Conservation (phyloP, 2,113 vertebrate species). For the Campylomormyrus numenius region DNA sequence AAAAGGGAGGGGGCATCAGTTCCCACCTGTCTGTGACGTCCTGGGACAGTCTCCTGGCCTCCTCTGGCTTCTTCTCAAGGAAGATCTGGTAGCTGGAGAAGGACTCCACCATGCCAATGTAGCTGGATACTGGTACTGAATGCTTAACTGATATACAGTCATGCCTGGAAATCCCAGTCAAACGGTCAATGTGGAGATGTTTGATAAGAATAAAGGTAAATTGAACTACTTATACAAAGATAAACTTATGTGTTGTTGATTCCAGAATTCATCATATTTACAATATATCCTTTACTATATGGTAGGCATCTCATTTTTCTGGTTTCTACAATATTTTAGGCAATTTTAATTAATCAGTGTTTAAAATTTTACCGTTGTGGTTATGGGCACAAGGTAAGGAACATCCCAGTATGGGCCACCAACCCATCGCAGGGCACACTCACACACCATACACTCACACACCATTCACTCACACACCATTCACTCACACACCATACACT, state of each 20-base stretch:
- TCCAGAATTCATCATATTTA: background rate
- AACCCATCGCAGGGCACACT: background rate
- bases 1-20: background rate
- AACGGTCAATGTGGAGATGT: background rate
- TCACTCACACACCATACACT: too few relatives aligned
- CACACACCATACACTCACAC: background rate
- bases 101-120: conserved; percentile 65
- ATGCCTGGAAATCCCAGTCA: conserved; percentile 32
- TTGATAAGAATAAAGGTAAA: background rate
- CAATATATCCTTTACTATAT: background rate
- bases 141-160: conserved; percentile 38
- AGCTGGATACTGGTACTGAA: conserved; percentile 47
- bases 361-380: background rate
- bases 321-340: background rate
- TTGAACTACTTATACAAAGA: background rate
- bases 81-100: conserved; percentile 63
- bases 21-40: conserved; percentile 62
- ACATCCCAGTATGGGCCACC: background rate
- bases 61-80: conserved; percentile 48
- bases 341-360: background rate
- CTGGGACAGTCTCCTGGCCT: conserved; percentile 55
- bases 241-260: background rate
- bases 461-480: background rate
- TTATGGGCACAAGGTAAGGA: background rate
- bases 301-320: background rate